A percentile compares a stretch with the other conserved stretches of the same genome.
phyloP scores from a whole-genome alignment of 2,888 invertebrate genomes.

The Lochmaea crataegi region DNA sequence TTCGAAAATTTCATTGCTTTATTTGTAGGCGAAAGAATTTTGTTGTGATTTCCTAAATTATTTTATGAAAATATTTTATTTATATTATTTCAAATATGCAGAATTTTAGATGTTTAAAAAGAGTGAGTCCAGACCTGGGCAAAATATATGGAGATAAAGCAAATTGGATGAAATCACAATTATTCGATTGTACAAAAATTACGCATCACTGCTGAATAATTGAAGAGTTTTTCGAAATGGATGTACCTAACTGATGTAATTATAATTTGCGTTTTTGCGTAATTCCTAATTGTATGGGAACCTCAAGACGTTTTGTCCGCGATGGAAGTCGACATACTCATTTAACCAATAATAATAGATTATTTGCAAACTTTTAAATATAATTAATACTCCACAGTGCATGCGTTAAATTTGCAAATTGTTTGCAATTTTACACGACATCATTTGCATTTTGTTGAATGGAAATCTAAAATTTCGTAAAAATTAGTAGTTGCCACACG shows the following conservation, averaged over 20 bases:
- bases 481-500: constrained; percentile 53
- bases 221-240: constrained; percentile 50
- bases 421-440: constrained; percentile 60
- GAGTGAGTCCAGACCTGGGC: constrained; percentile 21
- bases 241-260: constrained; percentile 54
- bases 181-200: constrained; percentile 51
- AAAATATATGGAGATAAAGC: constrained; percentile 40
- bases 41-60: too few species aligned
- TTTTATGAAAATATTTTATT: too few species aligned
- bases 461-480: constrained; percentile 58
- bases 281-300: constrained; percentile 56
- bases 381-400: constrained; percentile 57
- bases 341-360: constrained; percentile 60
- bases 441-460: constrained; percentile 60
- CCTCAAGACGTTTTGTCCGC: constrained; percentile 52
- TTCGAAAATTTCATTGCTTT: too few species aligned
- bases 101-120: neutral
- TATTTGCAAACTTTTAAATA: constrained; percentile 58
- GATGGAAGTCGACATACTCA: constrained; percentile 56
- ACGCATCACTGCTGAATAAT: constrained; percentile 54
- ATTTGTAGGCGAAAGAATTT: too few species aligned
- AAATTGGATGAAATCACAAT: constrained; percentile 47
- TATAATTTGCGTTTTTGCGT: constrained; percentile 53
- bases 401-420: constrained; percentile 61
- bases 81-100: too few species aligned